Percentiles rank a stretch among this genome's conserved stretches.
Evolutionary conservation across 2,888 invertebrate genomes (phyloP).

Genomic region (Pterostichus madidus): DNA sequence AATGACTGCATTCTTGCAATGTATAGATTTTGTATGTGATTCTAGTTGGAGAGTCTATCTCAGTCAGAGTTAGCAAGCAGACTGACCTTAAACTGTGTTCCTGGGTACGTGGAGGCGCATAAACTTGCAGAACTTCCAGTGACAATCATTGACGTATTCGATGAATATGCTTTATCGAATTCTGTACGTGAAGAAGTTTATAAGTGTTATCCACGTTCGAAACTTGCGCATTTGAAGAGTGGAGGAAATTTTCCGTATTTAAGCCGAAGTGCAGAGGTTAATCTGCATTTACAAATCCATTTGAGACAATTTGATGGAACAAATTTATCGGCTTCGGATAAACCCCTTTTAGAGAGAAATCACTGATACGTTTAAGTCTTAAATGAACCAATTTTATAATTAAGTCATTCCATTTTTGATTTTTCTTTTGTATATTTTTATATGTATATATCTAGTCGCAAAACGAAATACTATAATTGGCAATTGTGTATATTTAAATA

Average conservation of each 20-base stretch:
- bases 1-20: no score
- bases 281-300: conserved; percentile 91
- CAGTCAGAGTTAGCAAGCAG: conserved; percentile 92
- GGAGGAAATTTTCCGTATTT: conserved; percentile 96
- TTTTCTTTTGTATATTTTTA: conserved; percentile 62
- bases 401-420: conserved; percentile 30
- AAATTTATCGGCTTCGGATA: conserved; percentile 80
- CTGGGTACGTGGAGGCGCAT: conserved; percentile 88
- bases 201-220: conserved; percentile 91
- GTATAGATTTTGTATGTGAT: conserved; percentile 69
- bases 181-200: conserved; percentile 89
- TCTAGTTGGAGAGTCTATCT: conserved; percentile 88
- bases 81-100: conserved; percentile 91
- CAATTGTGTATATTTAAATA: conserved; percentile 66
- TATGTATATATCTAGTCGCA: conserved; percentile 61
- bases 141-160: conserved; percentile 93
- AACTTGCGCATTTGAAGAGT: conserved; percentile 90
- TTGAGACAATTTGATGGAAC: conserved; percentile 85
- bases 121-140: conserved; percentile 84
- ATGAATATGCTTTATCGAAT: conserved; percentile 90
- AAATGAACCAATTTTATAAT: conserved; percentile 51
- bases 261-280: conserved; percentile 92
- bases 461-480: conserved; percentile 38
- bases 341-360: conserved; percentile 75
- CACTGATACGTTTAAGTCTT: conserved; percentile 7